A percentile compares a stretch with the other conserved stretches of the same genome.
phyloP scores from a whole-genome alignment of 2,797 vertebrate genomes.

The Decapterus maruadsi region DNA sequence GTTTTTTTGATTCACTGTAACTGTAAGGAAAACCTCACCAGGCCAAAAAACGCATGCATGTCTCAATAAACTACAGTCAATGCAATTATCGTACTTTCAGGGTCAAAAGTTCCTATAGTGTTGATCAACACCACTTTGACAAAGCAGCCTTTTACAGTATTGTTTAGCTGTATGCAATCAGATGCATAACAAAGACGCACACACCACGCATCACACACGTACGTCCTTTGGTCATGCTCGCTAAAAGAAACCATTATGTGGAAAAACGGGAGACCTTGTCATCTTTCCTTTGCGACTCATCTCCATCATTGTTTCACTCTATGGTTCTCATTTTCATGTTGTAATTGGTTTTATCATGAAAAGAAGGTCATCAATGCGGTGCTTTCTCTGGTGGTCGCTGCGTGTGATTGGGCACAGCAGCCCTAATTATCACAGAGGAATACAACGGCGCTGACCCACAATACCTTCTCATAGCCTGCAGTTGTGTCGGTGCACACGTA shows the following conservation, averaged over 20 bases:
- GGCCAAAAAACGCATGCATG: not conserved
- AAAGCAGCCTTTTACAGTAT: constrained; percentile 14
- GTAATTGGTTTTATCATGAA: constrained; percentile 80
- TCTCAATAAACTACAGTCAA: not conserved
- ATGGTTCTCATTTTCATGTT: constrained; percentile 46
- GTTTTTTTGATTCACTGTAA: not conserved
- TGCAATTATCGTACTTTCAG: not conserved
- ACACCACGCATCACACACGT: not conserved
- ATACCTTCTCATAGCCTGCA: constrained; percentile 42
- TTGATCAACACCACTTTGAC: constrained; percentile 10
- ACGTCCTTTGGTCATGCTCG: constrained; percentile 28
- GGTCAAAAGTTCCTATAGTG: not conserved
- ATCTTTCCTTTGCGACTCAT: constrained; percentile 27
- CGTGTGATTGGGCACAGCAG: constrained; percentile 63
- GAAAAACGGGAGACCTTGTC: constrained; percentile 36
- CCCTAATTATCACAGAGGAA: constrained; percentile 82
- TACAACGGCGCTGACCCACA: constrained; percentile 62
- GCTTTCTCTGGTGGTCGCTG: constrained; percentile 57
- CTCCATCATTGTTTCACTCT: constrained; percentile 43
- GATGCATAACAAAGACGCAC: constrained; percentile 5
- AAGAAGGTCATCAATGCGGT: constrained; percentile 79
- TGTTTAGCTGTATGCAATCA: constrained; percentile 23
- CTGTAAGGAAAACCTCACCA: not conserved
- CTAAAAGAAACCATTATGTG: constrained; percentile 48
- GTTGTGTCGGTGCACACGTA: constrained; percentile 35